A percentile compares a stretch with the other conserved stretches of the same genome.
Evolutionary conservation across 2,888 invertebrate genomes (phyloP).

Genomic region (Hemistola chrysoprasaria): DNA sequence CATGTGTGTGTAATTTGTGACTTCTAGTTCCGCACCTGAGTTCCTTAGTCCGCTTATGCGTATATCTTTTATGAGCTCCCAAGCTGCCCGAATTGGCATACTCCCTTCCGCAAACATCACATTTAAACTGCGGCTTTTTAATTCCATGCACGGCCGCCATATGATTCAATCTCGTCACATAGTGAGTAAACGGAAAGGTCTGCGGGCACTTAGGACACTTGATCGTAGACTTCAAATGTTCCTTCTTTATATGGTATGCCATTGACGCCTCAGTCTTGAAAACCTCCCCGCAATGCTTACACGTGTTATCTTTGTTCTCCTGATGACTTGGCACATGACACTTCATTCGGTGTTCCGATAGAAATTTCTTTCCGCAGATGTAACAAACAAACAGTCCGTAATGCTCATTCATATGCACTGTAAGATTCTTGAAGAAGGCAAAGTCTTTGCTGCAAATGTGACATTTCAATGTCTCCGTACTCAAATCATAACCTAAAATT

Average conservation of each 20-base stretch:
- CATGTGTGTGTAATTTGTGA: no score
- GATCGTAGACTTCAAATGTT: conserved; percentile 43
- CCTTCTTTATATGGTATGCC: conserved; percentile 27
- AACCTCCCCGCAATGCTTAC: conserved; percentile 28
- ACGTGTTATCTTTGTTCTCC: conserved; percentile 21
- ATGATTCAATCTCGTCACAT: conserved; percentile 57
- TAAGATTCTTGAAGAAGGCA: conserved; percentile 35
- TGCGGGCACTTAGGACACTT: conserved; percentile 61
- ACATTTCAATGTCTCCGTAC: conserved; percentile 30
- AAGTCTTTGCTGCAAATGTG: conserved; percentile 32
- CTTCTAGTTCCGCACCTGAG: no score
- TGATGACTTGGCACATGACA: conserved; percentile 34
- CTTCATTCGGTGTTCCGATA: conserved; percentile 32
- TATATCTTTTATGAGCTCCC: conserved; percentile 40
- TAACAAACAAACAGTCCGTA: conserved; percentile 47
- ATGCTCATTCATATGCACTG: conserved; percentile 54
- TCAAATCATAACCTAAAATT: conserved; percentile 34
- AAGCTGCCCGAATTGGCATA: conserved; percentile 32
- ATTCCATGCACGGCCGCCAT: conserved; percentile 56
- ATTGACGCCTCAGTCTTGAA: conserved; percentile 28
- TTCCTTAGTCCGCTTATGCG: conserved; percentile 55
- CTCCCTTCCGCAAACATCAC: conserved; percentile 55
- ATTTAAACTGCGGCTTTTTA: conserved; percentile 51
- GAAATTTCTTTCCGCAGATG: conserved; percentile 48
- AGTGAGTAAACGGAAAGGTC: conserved; percentile 48